Evolutionary conservation across 2,888 invertebrate genomes (phyloP).

Genomic region (Oscheius sp.): DNA sequence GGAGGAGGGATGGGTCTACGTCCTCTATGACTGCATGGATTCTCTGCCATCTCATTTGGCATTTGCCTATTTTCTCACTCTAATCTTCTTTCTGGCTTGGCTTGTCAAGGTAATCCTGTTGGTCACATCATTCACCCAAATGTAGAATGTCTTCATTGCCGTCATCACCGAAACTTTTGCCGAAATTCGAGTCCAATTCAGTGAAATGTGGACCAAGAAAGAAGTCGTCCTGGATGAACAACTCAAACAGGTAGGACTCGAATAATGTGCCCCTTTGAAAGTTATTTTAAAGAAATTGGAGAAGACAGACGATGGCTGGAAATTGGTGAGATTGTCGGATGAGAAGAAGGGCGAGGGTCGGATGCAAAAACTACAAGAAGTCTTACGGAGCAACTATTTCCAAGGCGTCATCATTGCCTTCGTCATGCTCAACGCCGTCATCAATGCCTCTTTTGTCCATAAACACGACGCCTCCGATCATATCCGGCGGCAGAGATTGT

Average conservation of each 20-base stretch:
- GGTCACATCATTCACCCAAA: background rate
- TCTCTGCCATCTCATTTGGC: constrained; percentile 79
- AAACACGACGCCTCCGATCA: constrained; percentile 83
- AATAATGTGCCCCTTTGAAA: background rate
- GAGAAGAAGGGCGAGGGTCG: constrained; percentile 61
- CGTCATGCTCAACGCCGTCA: constrained; percentile 93
- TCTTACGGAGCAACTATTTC: constrained; percentile 88
- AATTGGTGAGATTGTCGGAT: constrained; percentile 90
- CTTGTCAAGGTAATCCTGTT: constrained; percentile 82
- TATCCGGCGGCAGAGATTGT: constrained; percentile 59
- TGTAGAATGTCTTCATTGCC: constrained; percentile 96
- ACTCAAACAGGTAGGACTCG: constrained; percentile 59
- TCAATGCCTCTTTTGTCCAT: constrained; percentile 94
- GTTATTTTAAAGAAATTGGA: constrained; percentile 75
- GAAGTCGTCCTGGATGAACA: constrained; percentile 69
- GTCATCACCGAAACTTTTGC: constrained; percentile 86
- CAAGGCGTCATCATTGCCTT: constrained; percentile 84
- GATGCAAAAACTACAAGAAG: constrained; percentile 53
- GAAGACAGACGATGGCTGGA: constrained; percentile 94
- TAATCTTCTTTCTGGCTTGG: constrained; percentile 99
- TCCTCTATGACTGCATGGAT: constrained; percentile 86
- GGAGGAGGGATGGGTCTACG: constrained; percentile 99
- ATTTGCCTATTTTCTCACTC: constrained; percentile 94
- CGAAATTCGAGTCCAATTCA: constrained; percentile 90
- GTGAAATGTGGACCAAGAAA: constrained; percentile 90